A percentile compares a stretch with the other conserved stretches of the same genome.
Evolutionary conservation across 35 echinoderm and acorn worm species (phyloP).

Genomic region (Hemicentrotus pulcherrimus): DNA sequence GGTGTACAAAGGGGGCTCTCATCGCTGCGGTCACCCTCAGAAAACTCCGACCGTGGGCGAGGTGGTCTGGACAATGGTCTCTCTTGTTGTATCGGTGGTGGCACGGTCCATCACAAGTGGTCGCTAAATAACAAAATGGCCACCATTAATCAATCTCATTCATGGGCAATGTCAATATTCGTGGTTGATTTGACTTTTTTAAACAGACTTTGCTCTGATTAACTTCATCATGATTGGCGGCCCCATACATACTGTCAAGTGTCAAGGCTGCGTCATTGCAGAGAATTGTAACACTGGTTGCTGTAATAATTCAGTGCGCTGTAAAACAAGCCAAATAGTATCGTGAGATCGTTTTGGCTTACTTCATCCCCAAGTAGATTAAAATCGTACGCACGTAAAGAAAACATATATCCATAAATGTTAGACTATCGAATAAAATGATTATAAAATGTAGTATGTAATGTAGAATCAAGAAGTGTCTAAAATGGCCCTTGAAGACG

Average conservation of each 20-base stretch:
- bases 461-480: too few species aligned
- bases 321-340: too few species aligned
- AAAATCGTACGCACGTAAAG: too few species aligned
- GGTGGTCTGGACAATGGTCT: neutral
- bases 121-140: neutral
- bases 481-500: too few species aligned
- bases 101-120: neutral
- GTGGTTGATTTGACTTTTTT: neutral
- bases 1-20: neutral
- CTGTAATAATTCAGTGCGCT: too few species aligned
- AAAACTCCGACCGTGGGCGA: neutral
- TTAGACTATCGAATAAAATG: too few species aligned
- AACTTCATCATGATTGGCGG: neutral
- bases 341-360: too few species aligned
- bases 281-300: too few species aligned
- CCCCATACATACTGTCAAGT: neutral
- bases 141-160: neutral
- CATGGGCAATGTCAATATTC: conserved; percentile 1
- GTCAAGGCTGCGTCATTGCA: too few species aligned
- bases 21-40: neutral
- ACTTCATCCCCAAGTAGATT: too few species aligned
- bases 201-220: neutral
- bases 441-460: too few species aligned
- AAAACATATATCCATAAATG: too few species aligned
- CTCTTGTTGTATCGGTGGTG: neutral